phyloP scores from a whole-genome alignment of 1,140 invertebrate genomes.

The Eumeta japonica region DNA sequence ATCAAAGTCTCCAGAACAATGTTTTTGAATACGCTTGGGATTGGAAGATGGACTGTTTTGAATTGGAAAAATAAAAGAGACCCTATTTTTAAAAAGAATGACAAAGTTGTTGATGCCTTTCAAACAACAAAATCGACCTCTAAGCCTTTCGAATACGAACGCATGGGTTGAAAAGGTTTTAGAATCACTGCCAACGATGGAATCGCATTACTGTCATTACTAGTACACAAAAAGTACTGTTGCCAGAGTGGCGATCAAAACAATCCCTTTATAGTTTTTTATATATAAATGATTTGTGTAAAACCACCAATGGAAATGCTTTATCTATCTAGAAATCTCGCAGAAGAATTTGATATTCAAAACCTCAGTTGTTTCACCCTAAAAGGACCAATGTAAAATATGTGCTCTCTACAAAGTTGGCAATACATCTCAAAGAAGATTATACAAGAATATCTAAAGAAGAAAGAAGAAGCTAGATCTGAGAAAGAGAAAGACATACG shows the following conservation, averaged over 20 bases:
- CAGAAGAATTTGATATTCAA: too few relatives aligned
- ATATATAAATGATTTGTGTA: slow-evolving; percentile 10
- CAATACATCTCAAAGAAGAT: slow-evolving; percentile 6
- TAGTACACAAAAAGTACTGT: slow-evolving; percentile 11
- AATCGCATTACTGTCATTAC: slow-evolving; percentile 11
- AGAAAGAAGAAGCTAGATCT: slow-evolving; percentile 9
- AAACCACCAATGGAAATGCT: slow-evolving; percentile 5
- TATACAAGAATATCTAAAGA: slow-evolving; percentile 6
- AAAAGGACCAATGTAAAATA: slow-evolving; percentile 10
- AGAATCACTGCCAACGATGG: slow-evolving; percentile 11
- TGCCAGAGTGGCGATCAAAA: slow-evolving; percentile 15
- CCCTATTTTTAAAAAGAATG: too few relatives aligned
- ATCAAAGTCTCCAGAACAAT: too few relatives aligned
- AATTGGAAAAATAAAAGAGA: too few relatives aligned
- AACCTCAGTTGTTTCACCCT: slow-evolving; percentile 5
- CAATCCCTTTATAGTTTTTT: slow-evolving; percentile 10
- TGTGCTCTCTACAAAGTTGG: slow-evolving; percentile 10
- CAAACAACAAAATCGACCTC: too few relatives aligned
- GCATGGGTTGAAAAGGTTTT: too few relatives aligned
- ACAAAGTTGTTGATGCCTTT: too few relatives aligned
- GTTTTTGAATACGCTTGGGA: too few relatives aligned
- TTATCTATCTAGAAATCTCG: too few relatives aligned
- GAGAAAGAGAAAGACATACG: too few relatives aligned
- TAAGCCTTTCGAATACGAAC: too few relatives aligned
- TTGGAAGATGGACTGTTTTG: too few relatives aligned